Percentiles rank a stretch among this genome's conserved stretches.
phyloP scores from a whole-genome alignment of 2,888 invertebrate genomes.

The Napeogenes sylphis region DNA sequence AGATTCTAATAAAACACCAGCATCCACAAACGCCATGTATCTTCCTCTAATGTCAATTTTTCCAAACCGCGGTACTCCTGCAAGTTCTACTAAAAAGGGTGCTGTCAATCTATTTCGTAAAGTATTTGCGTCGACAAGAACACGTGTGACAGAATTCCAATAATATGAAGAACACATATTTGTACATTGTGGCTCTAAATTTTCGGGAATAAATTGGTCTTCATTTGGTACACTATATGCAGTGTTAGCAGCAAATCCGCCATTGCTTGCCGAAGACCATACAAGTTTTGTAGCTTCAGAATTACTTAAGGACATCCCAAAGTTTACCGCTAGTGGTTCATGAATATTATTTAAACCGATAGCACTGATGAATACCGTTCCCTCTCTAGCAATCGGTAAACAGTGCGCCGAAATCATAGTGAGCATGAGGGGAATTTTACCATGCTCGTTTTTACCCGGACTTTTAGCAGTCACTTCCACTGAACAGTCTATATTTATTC shows the following conservation, averaged over 20 bases:
- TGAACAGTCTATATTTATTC: conserved; percentile 41
- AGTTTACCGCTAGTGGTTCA: conserved; percentile 44
- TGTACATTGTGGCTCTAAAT: conserved; percentile 39
- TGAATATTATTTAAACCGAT: conserved; percentile 51
- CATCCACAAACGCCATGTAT: conserved; percentile 61
- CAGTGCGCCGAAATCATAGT: conserved; percentile 66
- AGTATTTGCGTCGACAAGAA: conserved; percentile 51
- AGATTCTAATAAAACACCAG: conserved; percentile 54
- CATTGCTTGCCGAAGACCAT: conserved; percentile 56
- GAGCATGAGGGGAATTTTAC: conserved; percentile 46
- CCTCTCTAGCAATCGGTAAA: conserved; percentile 55
- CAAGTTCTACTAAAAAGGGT: conserved; percentile 60
- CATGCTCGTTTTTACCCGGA: conserved; percentile 37
- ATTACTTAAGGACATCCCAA: conserved; percentile 56
- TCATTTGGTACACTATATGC: conserved; percentile 45
- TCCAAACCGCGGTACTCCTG: conserved; percentile 57
- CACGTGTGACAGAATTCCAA: conserved; percentile 64
- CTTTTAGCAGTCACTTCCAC: conserved; percentile 44
- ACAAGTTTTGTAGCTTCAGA: conserved; percentile 47
- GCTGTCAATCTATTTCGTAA: conserved; percentile 45
- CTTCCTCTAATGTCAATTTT: conserved; percentile 61
- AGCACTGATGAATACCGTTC: conserved; percentile 57
- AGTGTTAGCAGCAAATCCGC: conserved; percentile 50
- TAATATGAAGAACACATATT: conserved; percentile 49
- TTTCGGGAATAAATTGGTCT: conserved; percentile 53